Conservation (phyloP, 1,140 invertebrate species). For the Tenebrio molitor region DNA sequence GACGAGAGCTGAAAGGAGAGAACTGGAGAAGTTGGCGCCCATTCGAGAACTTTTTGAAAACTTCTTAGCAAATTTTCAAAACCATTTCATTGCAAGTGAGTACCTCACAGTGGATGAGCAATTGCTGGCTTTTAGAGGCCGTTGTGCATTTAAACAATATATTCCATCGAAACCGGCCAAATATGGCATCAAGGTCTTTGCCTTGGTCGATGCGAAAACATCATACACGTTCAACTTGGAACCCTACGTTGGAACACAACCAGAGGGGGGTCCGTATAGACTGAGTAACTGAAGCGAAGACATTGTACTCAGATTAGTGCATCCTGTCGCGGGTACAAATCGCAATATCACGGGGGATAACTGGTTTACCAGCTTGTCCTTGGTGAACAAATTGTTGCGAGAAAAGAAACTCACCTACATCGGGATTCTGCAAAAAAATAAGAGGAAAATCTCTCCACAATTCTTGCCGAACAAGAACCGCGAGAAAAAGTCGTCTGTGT, state of each 20-base stretch:
- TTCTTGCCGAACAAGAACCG: background rate
- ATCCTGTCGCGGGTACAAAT: constrained; percentile 50
- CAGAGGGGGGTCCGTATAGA: constrained; percentile 56
- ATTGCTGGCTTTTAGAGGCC: constrained; percentile 63
- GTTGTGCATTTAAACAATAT: constrained; percentile 64
- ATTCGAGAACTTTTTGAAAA: constrained; percentile 61
- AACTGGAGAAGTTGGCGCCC: constrained; percentile 59
- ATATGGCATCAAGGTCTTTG: constrained; percentile 65
- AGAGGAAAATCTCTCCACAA: constrained; percentile 50
- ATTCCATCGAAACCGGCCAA: constrained; percentile 59
- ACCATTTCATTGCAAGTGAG: constrained; percentile 61
- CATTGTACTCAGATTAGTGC: constrained; percentile 57
- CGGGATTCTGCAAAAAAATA: constrained; percentile 61
- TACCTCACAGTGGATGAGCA: constrained; percentile 65
- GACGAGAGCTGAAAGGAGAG: constrained; percentile 54
- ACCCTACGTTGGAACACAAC: constrained; percentile 59
- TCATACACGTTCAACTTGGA: constrained; percentile 59
- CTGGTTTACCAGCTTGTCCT: constrained; percentile 33
- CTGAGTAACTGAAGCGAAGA: constrained; percentile 48
- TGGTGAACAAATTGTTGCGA: constrained; percentile 56
- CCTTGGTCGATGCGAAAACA: constrained; percentile 55
- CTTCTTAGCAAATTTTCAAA: constrained; percentile 60
- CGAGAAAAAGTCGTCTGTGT: constrained; percentile 7
- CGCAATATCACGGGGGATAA: constrained; percentile 49
- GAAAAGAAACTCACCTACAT: constrained; percentile 56